These are phyloP conservation scores for Scolopax rusticola DNA, from an alignment of 2,797 vertebrate genomes.

Conservation along the genomic window DNA sequence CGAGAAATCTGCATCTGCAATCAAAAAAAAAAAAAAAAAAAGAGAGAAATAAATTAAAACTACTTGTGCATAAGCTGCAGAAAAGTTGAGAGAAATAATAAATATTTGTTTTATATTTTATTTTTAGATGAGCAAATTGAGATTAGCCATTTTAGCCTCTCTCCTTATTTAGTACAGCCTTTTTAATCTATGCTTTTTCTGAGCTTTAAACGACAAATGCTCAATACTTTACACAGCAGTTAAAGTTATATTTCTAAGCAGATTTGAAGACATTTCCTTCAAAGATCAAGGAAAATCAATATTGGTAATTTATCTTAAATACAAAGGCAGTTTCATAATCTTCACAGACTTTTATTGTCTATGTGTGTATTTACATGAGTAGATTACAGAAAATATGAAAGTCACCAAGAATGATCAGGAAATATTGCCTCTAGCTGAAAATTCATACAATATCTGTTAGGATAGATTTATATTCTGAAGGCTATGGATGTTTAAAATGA, in stretches of 20 bases:
- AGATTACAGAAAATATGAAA: background rate
- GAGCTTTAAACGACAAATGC: background rate
- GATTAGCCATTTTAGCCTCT: background rate
- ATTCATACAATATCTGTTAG: background rate
- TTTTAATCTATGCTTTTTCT: background rate
- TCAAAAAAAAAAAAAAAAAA: background rate
- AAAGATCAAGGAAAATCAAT: background rate
- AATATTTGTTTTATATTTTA: background rate
- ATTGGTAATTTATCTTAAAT: background rate
- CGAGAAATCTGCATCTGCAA: background rate
- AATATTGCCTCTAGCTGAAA: background rate
- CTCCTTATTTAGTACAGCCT: background rate
- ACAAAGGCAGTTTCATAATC: background rate
- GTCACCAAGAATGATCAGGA: background rate
- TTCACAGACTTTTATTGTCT: background rate
- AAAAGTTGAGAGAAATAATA: background rate
- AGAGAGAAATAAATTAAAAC: background rate
- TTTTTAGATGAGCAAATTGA: background rate
- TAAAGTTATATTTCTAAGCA: background rate
- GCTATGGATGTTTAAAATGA: conserved; percentile 13
- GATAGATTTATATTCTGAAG: conserved; percentile 7
- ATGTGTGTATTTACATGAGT: background rate
- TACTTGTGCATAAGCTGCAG: background rate
- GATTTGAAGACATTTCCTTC: background rate
- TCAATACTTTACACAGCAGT: background rate